Evolutionary conservation across 2,797 vertebrate genomes (phyloP).

Genomic region (Avahi laniger): DNA sequence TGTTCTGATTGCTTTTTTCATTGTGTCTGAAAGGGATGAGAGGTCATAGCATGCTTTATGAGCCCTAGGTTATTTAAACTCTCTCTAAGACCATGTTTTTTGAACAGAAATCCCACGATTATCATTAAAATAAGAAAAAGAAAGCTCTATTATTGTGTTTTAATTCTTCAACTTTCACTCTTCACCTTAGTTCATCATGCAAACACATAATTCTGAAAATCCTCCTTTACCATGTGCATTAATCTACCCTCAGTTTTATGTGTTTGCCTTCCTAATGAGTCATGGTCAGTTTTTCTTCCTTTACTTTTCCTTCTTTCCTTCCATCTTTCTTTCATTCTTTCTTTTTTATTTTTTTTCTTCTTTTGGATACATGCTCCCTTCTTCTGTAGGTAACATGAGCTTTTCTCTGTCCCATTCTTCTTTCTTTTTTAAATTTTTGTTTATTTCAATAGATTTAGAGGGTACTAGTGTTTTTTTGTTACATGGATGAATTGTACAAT

Average conservation of each 20-base stretch:
- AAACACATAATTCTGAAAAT: neutral
- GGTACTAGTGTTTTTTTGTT: neutral
- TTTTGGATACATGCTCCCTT: neutral
- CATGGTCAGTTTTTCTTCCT: neutral
- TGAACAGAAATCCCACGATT: neutral
- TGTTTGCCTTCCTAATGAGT: neutral
- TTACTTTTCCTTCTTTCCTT: neutral
- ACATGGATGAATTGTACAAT: neutral
- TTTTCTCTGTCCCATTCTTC: neutral
- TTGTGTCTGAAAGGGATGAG: neutral
- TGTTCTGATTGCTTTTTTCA: neutral
- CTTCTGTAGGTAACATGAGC: neutral
- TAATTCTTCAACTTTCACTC: neutral
- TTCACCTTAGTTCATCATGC: neutral
- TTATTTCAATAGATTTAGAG: neutral
- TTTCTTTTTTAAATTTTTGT: neutral
- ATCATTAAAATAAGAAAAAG: neutral
- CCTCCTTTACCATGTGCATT: neutral
- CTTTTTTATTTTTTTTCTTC: neutral
- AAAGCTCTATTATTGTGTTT: neutral
- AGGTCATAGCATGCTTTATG: neutral
- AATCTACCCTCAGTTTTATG: neutral
- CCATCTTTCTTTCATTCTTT: neutral
- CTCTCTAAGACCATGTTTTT: neutral
- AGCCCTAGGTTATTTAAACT: neutral